A percentile compares a stretch with the other conserved stretches of the same genome.
Evolutionary conservation across 2,797 vertebrate genomes (phyloP).

Genomic region (Tapirus indicus): DNA sequence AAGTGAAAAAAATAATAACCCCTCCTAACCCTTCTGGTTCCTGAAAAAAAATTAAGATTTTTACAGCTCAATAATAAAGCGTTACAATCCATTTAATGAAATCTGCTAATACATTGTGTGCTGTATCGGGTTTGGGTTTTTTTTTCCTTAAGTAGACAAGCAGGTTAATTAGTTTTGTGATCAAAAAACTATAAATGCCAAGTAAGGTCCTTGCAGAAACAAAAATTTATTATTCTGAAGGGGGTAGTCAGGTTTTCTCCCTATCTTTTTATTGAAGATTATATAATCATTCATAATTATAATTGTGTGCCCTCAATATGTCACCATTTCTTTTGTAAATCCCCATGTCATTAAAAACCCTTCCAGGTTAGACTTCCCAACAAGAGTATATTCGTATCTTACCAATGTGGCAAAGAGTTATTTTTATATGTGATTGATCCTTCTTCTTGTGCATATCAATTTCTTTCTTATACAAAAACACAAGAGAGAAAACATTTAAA

Average conservation of each 20-base stretch:
- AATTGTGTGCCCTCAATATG: neutral
- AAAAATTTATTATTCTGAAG: conserved; percentile 57
- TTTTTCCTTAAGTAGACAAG: neutral
- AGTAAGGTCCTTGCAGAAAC: neutral
- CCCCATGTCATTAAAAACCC: neutral
- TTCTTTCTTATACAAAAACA: neutral
- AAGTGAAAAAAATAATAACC: neutral
- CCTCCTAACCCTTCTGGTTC: neutral
- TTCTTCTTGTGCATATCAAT: neutral
- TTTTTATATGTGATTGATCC: neutral
- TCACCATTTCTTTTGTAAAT: neutral
- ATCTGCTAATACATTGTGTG: conserved; percentile 35
- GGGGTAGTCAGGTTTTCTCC: neutral
- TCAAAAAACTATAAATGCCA: conserved; percentile 58
- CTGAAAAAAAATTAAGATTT: neutral
- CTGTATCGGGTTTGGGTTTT: neutral
- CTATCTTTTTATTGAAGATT: conserved; percentile 36
- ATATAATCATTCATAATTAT: neutral
- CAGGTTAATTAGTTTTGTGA: conserved; percentile 74
- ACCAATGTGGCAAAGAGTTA: neutral
- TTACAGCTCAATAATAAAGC: conserved; percentile 63
- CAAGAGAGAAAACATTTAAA: neutral
- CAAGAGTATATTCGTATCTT: neutral
- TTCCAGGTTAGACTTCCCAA: neutral
- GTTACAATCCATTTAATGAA: conserved; percentile 49